A percentile compares a stretch with the other conserved stretches of the same genome.
These are phyloP conservation scores for Drosophila sp. DNA, from an alignment of 1,140 invertebrate genomes.

Conservation along the genomic window DNA sequence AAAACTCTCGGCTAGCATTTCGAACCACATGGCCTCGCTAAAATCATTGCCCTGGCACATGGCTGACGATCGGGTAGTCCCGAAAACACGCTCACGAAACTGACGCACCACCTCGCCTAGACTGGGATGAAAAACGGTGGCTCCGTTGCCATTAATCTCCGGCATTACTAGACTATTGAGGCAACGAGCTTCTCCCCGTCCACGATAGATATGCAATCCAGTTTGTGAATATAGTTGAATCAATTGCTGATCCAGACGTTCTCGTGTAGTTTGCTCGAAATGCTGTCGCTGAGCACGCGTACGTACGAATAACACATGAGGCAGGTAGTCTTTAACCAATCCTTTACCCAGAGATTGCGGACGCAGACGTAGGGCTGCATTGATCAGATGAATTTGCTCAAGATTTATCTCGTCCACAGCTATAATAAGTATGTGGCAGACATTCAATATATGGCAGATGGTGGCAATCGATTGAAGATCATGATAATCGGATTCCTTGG, in stretches of 20 bases:
- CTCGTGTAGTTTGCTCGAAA: conserved; percentile 48
- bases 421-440: conserved; percentile 94
- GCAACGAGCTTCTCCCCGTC: conserved; percentile 41
- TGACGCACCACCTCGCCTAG: conserved; percentile 51
- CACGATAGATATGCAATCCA: conserved; percentile 62
- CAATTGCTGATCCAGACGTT: conserved; percentile 51
- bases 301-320: conserved; percentile 75
- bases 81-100: conserved; percentile 58
- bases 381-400: conserved; percentile 83
- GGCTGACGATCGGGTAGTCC: conserved; percentile 19
- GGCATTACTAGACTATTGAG: conserved; percentile 67
- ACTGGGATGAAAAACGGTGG: conserved; percentile 39
- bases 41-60: conserved; percentile 59
- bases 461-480: conserved; percentile 85
- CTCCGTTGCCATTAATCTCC: conserved; percentile 47
- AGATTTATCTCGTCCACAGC: conserved; percentile 93
- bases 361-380: conserved; percentile 65
- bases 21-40: conserved; percentile 60
- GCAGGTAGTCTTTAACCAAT: conserved; percentile 59
- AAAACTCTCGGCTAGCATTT: conserved; percentile 48
- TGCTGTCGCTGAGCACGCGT: conserved; percentile 63
- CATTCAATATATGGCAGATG: conserved; percentile 91
- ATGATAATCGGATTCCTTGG: conserved; percentile 87
- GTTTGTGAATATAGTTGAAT: conserved; percentile 49
- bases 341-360: conserved; percentile 55